phyloP scores from a whole-genome alignment of 1,140 invertebrate species.

The Varroa destructor region DNA sequence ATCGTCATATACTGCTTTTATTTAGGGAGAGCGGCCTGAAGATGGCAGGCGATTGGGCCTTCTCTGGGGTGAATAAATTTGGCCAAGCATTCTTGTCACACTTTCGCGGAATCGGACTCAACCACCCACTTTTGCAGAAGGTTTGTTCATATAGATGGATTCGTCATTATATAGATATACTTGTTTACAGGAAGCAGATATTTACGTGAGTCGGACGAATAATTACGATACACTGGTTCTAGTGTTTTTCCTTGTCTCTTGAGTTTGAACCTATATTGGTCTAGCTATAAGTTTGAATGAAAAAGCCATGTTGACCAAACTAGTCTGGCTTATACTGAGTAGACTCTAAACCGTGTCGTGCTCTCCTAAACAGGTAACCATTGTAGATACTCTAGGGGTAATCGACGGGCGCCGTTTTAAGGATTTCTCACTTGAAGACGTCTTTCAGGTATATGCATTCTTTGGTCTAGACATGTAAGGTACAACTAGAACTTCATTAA shows the following conservation, averaged over 20 bases:
- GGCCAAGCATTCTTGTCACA: constrained; percentile 74
- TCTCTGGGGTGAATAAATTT: constrained; percentile 82
- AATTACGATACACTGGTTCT: not conserved
- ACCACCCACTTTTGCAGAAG: constrained; percentile 72
- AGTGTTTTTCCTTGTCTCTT: not conserved
- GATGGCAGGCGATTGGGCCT: constrained; percentile 78
- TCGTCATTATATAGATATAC: too few relatives aligned
- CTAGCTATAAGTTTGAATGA: not conserved
- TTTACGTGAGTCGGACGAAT: not conserved
- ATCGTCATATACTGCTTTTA: not conserved
- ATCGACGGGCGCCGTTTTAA: constrained; percentile 83
- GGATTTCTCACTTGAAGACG: constrained; percentile 87
- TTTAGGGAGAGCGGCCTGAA: constrained; percentile 73
- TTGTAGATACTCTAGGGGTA: constrained; percentile 90
- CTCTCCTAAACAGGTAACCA: constrained; percentile 56
- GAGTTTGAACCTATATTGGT: constrained; percentile 4
- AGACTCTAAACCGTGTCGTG: not conserved
- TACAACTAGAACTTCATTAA: too few relatives aligned
- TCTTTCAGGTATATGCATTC: constrained; percentile 51
- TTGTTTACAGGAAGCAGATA: not conserved
- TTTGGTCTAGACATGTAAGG: too few relatives aligned
- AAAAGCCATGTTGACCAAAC: too few relatives aligned
- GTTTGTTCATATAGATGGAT: constrained; percentile 42
- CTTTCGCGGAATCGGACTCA: constrained; percentile 63
- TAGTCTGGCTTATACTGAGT: too few relatives aligned